These are phyloP conservation scores for Saguinus imperator DNA, from an alignment of 2,113 vertebrate species.

Conservation along the genomic window DNA sequence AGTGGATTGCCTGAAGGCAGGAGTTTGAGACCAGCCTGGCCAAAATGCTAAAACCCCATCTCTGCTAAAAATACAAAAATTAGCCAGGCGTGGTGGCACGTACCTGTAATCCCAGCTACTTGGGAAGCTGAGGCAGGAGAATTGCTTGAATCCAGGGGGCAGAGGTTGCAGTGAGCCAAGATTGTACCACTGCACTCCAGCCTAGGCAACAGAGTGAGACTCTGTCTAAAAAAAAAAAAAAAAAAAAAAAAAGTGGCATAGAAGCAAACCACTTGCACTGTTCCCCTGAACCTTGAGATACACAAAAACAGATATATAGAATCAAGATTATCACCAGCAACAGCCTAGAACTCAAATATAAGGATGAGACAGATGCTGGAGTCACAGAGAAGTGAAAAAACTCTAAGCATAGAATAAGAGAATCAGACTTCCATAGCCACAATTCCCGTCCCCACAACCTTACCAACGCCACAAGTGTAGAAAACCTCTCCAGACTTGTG, in stretches of 20 bases:
- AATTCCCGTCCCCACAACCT: not conserved
- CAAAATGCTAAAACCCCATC: not conserved
- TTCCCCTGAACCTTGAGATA: too few species aligned
- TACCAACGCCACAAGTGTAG: not conserved
- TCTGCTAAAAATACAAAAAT: not conserved
- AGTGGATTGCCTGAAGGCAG: not conserved
- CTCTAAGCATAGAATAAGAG: not conserved
- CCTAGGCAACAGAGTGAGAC: not conserved
- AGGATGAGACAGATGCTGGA: not conserved
- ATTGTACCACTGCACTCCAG: not conserved
- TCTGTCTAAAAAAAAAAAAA: not conserved
- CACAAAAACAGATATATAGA: too few species aligned
- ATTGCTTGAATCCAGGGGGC: not conserved
- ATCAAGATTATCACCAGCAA: too few species aligned
- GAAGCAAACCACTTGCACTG: not conserved
- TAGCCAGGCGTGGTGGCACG: accelerated
- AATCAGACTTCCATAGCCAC: not conserved
- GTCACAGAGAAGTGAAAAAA: not conserved
- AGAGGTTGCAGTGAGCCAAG: not conserved
- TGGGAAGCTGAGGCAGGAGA: not conserved
- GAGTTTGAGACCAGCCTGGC: not conserved
- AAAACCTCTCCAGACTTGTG: not conserved
- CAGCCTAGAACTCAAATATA: not conserved
- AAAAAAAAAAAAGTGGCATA: not conserved
- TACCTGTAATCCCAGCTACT: not conserved